A percentile compares a stretch with the other conserved stretches of the same genome.
phyloP scores from a whole-genome alignment of 1,140 invertebrate genomes.

The Eurosta solidaginis region DNA sequence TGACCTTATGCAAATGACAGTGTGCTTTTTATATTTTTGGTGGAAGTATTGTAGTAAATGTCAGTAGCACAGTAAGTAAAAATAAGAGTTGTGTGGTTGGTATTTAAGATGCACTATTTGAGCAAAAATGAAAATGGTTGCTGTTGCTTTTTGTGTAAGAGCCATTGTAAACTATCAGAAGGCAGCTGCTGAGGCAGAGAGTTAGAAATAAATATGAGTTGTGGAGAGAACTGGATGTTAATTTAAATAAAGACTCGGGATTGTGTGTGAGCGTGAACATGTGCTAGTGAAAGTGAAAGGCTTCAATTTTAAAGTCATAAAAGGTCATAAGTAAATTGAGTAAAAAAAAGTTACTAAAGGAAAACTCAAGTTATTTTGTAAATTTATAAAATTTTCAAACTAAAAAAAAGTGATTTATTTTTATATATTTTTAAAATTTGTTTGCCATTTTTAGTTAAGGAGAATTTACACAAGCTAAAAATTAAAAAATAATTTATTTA shows the following conservation, averaged over 20 bases:
- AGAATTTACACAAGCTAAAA: too few species aligned
- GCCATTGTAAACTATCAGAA: neutral
- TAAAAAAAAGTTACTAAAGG: neutral
- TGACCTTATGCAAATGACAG: conserved; percentile 10
- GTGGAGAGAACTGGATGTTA: neutral
- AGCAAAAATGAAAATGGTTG: neutral
- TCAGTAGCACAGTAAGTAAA: too few species aligned
- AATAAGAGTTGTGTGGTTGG: too few species aligned
- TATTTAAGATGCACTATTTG: neutral
- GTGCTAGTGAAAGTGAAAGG: neutral
- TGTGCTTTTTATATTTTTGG: neutral
- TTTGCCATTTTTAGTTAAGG: too few species aligned
- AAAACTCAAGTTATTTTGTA: neutral
- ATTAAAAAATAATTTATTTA: too few species aligned
- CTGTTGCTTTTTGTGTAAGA: neutral
- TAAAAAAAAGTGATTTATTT: neutral
- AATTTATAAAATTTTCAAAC: neutral
- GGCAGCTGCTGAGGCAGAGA: neutral
- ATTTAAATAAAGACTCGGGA: neutral
- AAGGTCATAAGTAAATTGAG: neutral
- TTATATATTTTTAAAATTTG: too few species aligned
- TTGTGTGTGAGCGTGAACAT: neutral
- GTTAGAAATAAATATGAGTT: neutral
- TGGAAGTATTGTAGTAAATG: neutral
- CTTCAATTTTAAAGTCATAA: neutral